A percentile compares a stretch with the other conserved stretches of the same genome.
Conservation (phyloP, 2,113 vertebrate genomes). For the Ophthalmolycus amberensis region DNA sequence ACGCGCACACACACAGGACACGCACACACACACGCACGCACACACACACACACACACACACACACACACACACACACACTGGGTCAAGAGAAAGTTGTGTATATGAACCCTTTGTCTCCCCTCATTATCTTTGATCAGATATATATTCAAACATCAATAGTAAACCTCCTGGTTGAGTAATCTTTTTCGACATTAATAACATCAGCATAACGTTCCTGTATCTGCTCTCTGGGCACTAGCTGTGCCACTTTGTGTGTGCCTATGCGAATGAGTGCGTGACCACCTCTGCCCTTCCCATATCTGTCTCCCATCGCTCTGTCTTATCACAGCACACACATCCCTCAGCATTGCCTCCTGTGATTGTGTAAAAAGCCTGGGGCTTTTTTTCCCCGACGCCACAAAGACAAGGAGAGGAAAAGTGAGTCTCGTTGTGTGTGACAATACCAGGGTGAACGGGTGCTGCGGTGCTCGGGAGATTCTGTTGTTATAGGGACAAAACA, state of each 20-base stretch:
- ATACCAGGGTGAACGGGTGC: slow-evolving; percentile 66
- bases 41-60: slow-evolving; percentile 49
- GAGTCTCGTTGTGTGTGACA: slow-evolving; percentile 77
- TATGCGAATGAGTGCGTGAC: slow-evolving; percentile 53
- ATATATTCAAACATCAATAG: slow-evolving; percentile 48
- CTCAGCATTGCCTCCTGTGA: slow-evolving; percentile 80
- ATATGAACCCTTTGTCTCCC: slow-evolving; percentile 29
- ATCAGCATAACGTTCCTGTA: slow-evolving; percentile 26
- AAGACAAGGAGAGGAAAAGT: slow-evolving; percentile 79
- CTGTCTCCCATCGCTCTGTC: slow-evolving; percentile 79
- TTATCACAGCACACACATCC: slow-evolving; percentile 80
- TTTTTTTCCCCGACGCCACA: slow-evolving; percentile 62
- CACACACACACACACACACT: slow-evolving; percentile 44
- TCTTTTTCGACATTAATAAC: slow-evolving; percentile 30
- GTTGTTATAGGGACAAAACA: slow-evolving; percentile 82
- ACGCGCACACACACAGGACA: slow-evolving; percentile 49
- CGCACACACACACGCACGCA: slow-evolving; percentile 46
- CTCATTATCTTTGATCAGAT: slow-evolving; percentile 38
- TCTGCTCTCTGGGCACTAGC: slow-evolving; percentile 29
- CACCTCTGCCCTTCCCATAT: slow-evolving; percentile 75
- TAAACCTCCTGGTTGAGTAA: slow-evolving; percentile 35
- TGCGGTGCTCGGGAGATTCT: slow-evolving; percentile 64
- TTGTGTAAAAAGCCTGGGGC: slow-evolving; percentile 76
- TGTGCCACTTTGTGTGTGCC: slow-evolving; percentile 29
- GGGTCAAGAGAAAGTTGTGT: slow-evolving; percentile 28